Evolutionary conservation across 2,113 vertebrate genomes (phyloP), one percentile per base, ranked within the genome.

Genomic region (Helogale parvula): DNA sequence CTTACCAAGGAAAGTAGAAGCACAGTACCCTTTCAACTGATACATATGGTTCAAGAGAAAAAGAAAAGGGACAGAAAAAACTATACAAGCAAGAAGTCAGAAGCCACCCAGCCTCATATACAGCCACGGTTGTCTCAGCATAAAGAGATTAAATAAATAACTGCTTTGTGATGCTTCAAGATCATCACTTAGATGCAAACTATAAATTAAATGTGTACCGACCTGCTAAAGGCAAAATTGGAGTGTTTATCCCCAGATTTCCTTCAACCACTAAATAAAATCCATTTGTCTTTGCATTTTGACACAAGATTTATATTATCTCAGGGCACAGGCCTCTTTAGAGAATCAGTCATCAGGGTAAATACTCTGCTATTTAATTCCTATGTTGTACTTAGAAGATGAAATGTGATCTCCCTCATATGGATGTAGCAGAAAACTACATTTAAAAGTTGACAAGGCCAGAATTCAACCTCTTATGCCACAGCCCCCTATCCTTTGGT

Each of bases 401-500:
- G 66, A 52, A 60, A 3, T 71, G 31, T 77, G 3, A 1, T 12
- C 66, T 81, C 35, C 47, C n/a, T 95, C n/a, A 14, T 82, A 80
- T 86, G n/a, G 57, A 92, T 41, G 65, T 41, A 47, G 23, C 80
- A 91, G 25, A 86, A 96, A 74, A 69, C 7, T 31, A n/a, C 94
- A 69, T 88, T 95, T 83, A 93, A 93, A 94, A 88, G 57, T 41
- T 81, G 50, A 54, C 65, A 88, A 77, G 85, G 45, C 45, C 81
- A 93, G 80, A 90, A 97, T 71, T 86, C 84, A 92, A 6, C 27
- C 9, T 68, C 35, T 84, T n/a, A 60, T 3, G 14, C 29, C 69
- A 29, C 11, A 17, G 19, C 21, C 15, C 45, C 12, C 66, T 52
- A 68, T 68, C 41, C 33, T 54, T 45, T 0, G 3, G 35, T 52